Evolutionary conservation across 1,140 invertebrate species (phyloP), one percentile per base, ranked within the genome.

Genomic region (Trichonephila clavata): DNA sequence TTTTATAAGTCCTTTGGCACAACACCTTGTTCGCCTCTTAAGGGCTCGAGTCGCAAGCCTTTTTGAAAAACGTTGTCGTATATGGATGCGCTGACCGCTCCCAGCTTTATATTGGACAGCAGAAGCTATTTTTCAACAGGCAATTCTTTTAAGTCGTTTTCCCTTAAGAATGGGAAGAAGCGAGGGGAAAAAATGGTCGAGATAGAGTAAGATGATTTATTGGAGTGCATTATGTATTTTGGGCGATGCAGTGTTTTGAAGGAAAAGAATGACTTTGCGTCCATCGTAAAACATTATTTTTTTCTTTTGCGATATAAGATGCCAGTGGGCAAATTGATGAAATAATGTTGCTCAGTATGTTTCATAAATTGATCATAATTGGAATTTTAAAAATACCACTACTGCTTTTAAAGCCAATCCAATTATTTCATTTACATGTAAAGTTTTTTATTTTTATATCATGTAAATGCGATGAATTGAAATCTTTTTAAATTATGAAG

Each of bases 1-100:
- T 92, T 92, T 92, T 86, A 86, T 86, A 86, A 92, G 61, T 86
- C 61, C 61, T 92, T 68, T 86, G 39, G 81, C 57, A 57, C 63
- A 32, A 92, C 91, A 92, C 83, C 91, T 92, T 92, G 91, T 92
- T 86, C 83, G 21, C 10, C 61, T 61, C 83, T 92, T 86, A 57
- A 86, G 57, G 83, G 43, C 61, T 24, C 13, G 20, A 32, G 39
- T 80, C 50, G 88, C 27, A n/a, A 27, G 27, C 60, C 6, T 43
- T 86, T 86, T 86, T 86, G 59, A 60, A 39, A 59, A n/a, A 81
- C 65, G 39, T 71, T 89, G 50, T 90, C 24, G 68, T 39, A 90
- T 43, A 59, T 80, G 68, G 27, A 90, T 80, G 68, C 68, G 27
- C 32, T 91, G 89, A 91, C 89, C 89, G 89, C 89, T 91, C 83